Base-by-base conservation (phyloP, 2,797 vertebrate genomes). In the Galagoides demidoff region DNA sequence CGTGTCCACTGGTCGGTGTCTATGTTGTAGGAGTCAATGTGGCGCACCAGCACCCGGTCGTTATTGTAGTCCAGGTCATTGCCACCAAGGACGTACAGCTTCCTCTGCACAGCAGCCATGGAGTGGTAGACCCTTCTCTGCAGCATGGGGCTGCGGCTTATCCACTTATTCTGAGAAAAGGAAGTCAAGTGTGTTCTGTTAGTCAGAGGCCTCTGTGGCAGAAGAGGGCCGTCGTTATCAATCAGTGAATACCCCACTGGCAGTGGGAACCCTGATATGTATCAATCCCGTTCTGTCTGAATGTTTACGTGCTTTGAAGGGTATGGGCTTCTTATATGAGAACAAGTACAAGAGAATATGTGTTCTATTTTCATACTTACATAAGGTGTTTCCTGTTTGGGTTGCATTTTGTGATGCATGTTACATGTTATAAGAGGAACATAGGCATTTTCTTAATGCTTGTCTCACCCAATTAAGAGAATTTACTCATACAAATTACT, bases 1-100 rank as follows among this genome's bases (percentile, higher is more conserved):
- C 99, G 99, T 0, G 99, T 99, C 99, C 99, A 99, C 85, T 99
- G 99, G 98, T 99, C 99, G 55, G 98, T 70, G 59, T 99, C 99
- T 86, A 99, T 99, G 98, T 98, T 98, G 95, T 99, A 99, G 64
- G 99, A 99, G 97, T 99, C 99, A 95, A 99, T 99, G 96, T 99
- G 99, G 16, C 99, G 99, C 76, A 99, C 99, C 86, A 99, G 99
- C 96, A 99, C 99, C 45, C 99, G 99, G 96, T 99, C 99, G 0
- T 99, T 99, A 98, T 99, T 99, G 98, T 99, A 99, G 98, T 99
- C 99, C 43, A 99, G 98, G 97, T 99, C 99, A 9, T 99, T 99
- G 84, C 99, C 99, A 0, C 99, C 99, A 0, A 99, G 98, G 97
- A 99, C 99, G 0, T 99, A 99, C 8, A 99, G 99, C 97, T 99